Evolutionary conservation across 92 coral and sea anemone species (phyloP).

Genomic region (Phenganax subtilis): DNA sequence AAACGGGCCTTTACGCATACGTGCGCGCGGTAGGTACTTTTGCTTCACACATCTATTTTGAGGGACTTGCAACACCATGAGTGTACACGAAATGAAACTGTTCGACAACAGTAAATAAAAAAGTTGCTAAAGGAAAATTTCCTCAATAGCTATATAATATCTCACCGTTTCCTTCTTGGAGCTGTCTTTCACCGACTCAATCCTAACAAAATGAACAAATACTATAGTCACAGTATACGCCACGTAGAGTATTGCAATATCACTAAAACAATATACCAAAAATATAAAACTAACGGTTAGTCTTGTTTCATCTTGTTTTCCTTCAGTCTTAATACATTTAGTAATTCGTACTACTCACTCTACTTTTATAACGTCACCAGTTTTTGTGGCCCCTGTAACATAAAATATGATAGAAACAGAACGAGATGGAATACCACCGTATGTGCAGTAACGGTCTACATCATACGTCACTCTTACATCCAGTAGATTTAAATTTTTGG

Average conservation of each 20-base stretch:
- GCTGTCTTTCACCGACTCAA: slow-evolving; percentile 96
- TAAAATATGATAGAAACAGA: background rate
- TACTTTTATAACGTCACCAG: slow-evolving; percentile 76
- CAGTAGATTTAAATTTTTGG: too few relatives aligned
- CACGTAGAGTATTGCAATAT: background rate
- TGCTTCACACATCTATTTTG: too few relatives aligned
- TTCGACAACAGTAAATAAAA: too few relatives aligned
- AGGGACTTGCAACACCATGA: too few relatives aligned
- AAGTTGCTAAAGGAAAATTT: too few relatives aligned
- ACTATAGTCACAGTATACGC: background rate
- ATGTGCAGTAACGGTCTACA: background rate
- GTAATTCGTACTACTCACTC: slow-evolving; percentile 47
- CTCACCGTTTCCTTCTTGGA: slow-evolving; percentile 94
- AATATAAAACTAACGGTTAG: background rate
- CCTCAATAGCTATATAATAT: background rate
- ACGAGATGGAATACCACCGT: background rate
- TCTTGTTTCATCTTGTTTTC: too few relatives aligned
- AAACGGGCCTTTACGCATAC: too few relatives aligned
- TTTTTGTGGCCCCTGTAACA: slow-evolving; percentile 74
- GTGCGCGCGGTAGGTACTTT: too few relatives aligned
- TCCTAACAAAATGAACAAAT: slow-evolving; percentile 10
- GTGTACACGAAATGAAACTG: too few relatives aligned
- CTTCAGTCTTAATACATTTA: background rate
- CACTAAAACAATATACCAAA: background rate
- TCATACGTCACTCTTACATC: too few relatives aligned